phyloP scores from a whole-genome alignment of 2,888 invertebrate genomes.

The Heliconius charithonia region DNA sequence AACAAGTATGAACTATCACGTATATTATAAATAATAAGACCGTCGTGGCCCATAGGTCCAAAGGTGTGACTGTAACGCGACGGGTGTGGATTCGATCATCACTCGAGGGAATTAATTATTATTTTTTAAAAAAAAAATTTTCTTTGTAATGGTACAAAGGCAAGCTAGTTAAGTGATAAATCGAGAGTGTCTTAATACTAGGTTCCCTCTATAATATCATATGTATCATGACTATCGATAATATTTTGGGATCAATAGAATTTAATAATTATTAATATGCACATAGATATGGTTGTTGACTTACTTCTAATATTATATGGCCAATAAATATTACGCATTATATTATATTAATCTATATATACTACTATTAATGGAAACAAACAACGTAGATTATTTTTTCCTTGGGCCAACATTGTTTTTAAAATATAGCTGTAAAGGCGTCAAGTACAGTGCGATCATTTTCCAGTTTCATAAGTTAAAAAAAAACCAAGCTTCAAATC shows the following conservation, averaged over 20 bases:
- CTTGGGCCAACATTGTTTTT: neutral
- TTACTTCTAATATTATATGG: conserved; percentile 12
- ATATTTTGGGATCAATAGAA: neutral
- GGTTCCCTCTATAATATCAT: no score
- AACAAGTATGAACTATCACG: neutral
- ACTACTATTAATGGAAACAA: neutral
- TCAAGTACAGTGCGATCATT: neutral
- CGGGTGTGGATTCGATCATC: no score
- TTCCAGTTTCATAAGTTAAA: neutral
- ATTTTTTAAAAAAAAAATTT: no score
- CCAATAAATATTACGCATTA: conserved; percentile 36
- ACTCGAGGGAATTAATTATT: no score
- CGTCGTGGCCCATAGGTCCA: no score
- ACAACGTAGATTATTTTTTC: neutral
- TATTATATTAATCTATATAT: neutral
- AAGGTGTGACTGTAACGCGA: no score
- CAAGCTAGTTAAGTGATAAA: no score
- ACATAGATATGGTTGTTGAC: neutral
- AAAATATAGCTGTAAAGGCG: neutral
- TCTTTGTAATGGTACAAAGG: no score
- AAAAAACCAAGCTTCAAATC: neutral
- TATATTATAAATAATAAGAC: no score
- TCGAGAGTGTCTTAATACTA: no score
- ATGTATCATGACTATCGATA: no score
- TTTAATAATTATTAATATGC: neutral